A percentile compares a stretch with the other conserved stretches of the same genome.
Evolutionary conservation across 2,797 vertebrate species (phyloP).

Genomic region (Eutrigla gurnardus): DNA sequence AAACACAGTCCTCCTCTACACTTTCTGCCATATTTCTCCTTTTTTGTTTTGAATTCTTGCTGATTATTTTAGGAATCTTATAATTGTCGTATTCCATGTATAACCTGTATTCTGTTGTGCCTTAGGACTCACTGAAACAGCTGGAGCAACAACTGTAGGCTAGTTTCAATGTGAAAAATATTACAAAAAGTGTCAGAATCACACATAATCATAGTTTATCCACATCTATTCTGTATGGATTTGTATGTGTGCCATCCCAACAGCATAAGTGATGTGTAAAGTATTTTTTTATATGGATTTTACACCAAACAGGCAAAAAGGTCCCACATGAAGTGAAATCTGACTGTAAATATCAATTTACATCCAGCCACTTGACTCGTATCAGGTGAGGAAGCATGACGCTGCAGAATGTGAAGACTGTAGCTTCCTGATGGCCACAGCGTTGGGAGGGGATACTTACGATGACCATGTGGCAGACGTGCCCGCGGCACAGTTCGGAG

Average conservation of each 20-base stretch:
- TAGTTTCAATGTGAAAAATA: background rate
- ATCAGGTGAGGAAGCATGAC: background rate
- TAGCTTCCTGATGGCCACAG: background rate
- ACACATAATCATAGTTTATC: no score
- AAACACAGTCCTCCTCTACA: background rate
- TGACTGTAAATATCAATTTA: background rate
- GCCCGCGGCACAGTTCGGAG: slow-evolving; percentile 93
- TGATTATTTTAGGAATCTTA: background rate
- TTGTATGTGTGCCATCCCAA: background rate
- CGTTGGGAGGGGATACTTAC: slow-evolving; percentile 83
- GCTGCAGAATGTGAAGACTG: background rate
- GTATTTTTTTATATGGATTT: no score
- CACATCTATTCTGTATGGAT: background rate
- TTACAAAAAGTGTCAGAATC: background rate
- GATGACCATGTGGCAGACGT: slow-evolving; percentile 92
- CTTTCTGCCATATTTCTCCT: background rate
- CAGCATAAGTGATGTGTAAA: no score
- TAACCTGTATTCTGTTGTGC: background rate
- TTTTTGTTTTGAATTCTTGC: background rate
- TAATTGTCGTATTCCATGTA: background rate
- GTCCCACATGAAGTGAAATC: background rate
- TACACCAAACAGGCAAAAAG: no score
- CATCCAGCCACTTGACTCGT: background rate
- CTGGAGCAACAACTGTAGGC: background rate
- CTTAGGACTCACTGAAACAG: background rate